phyloP scores from a whole-genome alignment of 2,888 invertebrate species.

The Thymelicus acteon region DNA sequence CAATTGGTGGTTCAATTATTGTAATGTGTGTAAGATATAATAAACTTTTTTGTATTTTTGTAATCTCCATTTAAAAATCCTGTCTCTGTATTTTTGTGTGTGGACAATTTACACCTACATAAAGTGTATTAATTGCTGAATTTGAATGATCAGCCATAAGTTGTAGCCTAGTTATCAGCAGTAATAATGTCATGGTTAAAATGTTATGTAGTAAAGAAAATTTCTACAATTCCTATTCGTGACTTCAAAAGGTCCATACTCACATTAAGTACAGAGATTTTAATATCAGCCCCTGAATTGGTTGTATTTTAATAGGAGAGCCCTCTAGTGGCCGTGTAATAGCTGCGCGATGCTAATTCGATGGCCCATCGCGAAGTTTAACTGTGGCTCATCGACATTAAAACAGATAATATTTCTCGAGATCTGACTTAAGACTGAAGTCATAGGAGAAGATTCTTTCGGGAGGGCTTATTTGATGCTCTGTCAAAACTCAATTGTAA shows the following conservation, averaged over 20 bases:
- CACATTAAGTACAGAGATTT: background rate
- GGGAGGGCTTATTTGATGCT: background rate
- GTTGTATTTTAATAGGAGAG: constrained; percentile 61
- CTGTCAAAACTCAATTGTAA: too few species aligned
- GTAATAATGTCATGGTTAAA: background rate
- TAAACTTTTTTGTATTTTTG: too few species aligned
- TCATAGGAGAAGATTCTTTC: background rate
- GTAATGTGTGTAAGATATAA: too few species aligned
- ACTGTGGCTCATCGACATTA: constrained; percentile 64
- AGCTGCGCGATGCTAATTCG: constrained; percentile 75
- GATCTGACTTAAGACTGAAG: background rate
- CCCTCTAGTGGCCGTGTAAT: constrained; percentile 61
- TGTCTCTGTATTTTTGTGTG: too few species aligned
- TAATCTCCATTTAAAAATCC: too few species aligned
- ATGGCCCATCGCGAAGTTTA: constrained; percentile 71
- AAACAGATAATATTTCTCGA: constrained; percentile 46
- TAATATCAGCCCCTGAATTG: constrained; percentile 43
- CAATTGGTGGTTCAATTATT: too few species aligned
- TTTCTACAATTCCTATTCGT: background rate
- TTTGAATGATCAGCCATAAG: too few species aligned
- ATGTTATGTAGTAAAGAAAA: background rate
- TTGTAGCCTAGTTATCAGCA: too few species aligned
- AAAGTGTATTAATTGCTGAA: too few species aligned
- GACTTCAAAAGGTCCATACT: background rate
- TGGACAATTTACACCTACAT: too few species aligned